Conservation (phyloP, 2,113 vertebrate species). For the Scalopus aquaticus region DNA sequence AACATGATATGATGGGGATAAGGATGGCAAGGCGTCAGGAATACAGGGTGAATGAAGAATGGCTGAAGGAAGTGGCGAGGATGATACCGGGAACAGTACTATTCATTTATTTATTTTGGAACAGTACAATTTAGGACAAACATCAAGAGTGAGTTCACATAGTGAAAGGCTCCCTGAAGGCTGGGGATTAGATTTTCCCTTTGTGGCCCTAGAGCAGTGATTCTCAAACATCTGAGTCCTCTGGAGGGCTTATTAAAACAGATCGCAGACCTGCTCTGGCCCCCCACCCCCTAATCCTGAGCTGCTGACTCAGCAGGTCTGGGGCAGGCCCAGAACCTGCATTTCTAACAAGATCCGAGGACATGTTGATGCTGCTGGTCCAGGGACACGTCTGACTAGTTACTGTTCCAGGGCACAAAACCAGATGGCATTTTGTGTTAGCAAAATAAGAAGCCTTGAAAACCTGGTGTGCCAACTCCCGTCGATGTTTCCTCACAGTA, state of each 20-base stretch:
- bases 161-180: neutral
- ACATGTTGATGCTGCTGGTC: neutral
- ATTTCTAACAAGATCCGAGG: neutral
- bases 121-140: neutral
- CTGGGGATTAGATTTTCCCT: neutral
- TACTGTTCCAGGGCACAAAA: neutral
- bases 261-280: neutral
- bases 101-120: too few species aligned
- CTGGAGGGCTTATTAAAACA: neutral
- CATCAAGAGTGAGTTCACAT: neutral
- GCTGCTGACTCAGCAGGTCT: neutral
- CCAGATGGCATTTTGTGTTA: neutral
- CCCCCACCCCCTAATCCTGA: neutral
- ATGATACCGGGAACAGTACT: neutral
- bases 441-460: neutral
- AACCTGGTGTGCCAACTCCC: neutral
- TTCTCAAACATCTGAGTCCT: neutral
- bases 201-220: neutral
- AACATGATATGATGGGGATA: neutral
- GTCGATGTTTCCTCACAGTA: neutral
- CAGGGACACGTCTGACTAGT: neutral
- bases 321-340: neutral
- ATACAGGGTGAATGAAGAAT: neutral
- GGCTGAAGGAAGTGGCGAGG: neutral
- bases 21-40: neutral